Evolutionary conservation across 2,113 vertebrate genomes (phyloP), one percentile per base, ranked within the genome.

Genomic region (Chaetura pelagica): DNA sequence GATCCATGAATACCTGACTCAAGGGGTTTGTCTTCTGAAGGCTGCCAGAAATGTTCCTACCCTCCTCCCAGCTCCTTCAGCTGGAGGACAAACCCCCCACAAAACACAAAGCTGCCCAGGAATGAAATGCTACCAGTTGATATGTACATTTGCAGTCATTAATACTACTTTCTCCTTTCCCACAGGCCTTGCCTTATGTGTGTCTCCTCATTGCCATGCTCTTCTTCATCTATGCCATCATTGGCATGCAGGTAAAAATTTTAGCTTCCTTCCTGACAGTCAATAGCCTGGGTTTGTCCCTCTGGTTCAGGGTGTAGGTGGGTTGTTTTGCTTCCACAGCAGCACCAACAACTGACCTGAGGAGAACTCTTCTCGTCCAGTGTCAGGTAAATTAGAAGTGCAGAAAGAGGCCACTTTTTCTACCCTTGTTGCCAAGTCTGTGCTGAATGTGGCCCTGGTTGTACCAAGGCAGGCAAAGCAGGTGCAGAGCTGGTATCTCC

Each of bases 181-280:
- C 66, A 21, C 96, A 99, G 99, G 99, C 99, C 30, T 98, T 99
- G 97, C 99, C 99, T 32, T 99, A 99, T 5, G 99, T 99, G 87
- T 99, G 99, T 93, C 99, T 99, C 79, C 98, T 99, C 93, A 99
- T 99, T 52, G 99, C 99, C 42, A 99, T 99, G 99, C 98, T 99
- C 74, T 99, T 99, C 98, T 99, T 99, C 98, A 99, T 99, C 96
- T 99, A 99, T 8, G 99, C 99, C 97, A 99, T 99, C 92, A 99
- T 99, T 29, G 99, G 99, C 91, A 99, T 99, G 99, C 99, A 99
- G 99, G 99, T 99, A 96, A 93, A 52, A 93, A 6, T 24, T 84
- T 30, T 3, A 8, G 29, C 38, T 83, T 75, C 66, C 18, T 13
- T 46, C 64, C 46, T 84, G 71, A 10, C 30, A 0, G 1, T 15